Evolutionary conservation across 2,888 invertebrate genomes (phyloP).

Genomic region (Microchrysa polita): DNA sequence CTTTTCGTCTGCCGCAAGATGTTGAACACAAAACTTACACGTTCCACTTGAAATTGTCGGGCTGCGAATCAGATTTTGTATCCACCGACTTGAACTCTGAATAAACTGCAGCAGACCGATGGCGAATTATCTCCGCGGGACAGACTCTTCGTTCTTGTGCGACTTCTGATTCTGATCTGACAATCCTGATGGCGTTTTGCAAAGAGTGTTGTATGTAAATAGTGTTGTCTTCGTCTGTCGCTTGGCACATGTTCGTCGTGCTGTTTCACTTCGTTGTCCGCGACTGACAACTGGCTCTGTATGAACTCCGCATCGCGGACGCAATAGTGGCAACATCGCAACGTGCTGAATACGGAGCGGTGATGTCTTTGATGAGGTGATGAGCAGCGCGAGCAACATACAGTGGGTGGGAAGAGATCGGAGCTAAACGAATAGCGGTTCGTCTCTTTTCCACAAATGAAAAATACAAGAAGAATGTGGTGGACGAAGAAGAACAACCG

Average conservation of each 20-base stretch:
- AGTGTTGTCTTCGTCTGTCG: constrained; percentile 5
- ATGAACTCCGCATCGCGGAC: constrained; percentile 52
- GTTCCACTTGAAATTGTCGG: neutral
- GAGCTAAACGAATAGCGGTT: neutral
- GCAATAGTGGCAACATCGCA: constrained; percentile 52
- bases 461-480: too few relatives aligned
- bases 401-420: neutral
- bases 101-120: neutral
- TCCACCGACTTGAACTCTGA: constrained; percentile 10
- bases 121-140: neutral
- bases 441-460: neutral
- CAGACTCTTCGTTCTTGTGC: constrained; percentile 32
- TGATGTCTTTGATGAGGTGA: neutral
- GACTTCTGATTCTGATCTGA: constrained; percentile 37
- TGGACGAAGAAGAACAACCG: too few relatives aligned
- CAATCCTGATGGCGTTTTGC: constrained; percentile 38
- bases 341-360: constrained; percentile 43
- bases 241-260: neutral
- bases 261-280: constrained; percentile 15
- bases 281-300: constrained; percentile 17
- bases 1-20: neutral
- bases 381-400: neutral
- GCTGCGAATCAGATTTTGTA: neutral
- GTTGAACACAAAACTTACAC: neutral
- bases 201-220: neutral